Evolutionary conservation across 2,797 vertebrate species (phyloP).

Genomic region (Artibeus lituratus): DNA sequence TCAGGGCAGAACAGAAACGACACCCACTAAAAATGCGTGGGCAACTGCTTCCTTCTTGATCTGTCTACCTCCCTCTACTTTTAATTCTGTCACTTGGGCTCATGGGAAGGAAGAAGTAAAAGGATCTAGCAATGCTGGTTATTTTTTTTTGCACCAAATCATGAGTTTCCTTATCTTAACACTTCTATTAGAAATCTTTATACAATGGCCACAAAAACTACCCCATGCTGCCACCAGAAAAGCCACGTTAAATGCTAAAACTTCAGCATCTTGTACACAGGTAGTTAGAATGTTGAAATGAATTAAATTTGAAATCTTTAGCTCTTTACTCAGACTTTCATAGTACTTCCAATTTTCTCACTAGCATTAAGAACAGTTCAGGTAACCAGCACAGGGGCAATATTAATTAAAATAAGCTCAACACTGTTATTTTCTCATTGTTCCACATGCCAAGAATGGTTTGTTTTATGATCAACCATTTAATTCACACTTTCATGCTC

Average conservation of each 20-base stretch:
- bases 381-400: background rate
- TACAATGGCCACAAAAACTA: background rate
- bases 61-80: background rate
- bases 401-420: conserved; percentile 61
- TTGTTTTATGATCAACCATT: conserved; percentile 65
- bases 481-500: conserved; percentile 55
- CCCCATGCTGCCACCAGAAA: background rate
- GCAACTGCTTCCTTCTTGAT: background rate
- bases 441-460: conserved; percentile 29
- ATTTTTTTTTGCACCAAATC: background rate
- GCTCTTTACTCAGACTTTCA: background rate
- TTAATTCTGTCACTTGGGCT: background rate
- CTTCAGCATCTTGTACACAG: background rate
- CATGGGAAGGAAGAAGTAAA: background rate
- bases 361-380: background rate
- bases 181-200: background rate
- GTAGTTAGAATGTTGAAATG: background rate
- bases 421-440: conserved; percentile 35
- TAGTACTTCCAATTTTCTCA: background rate
- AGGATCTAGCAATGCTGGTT: background rate
- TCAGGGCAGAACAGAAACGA: background rate
- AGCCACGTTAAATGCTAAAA: background rate
- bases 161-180: background rate
- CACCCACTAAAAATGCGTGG: background rate
- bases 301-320: background rate